phyloP scores from a whole-genome alignment of 2,888 invertebrate genomes.

The Ectemnius continuus region DNA sequence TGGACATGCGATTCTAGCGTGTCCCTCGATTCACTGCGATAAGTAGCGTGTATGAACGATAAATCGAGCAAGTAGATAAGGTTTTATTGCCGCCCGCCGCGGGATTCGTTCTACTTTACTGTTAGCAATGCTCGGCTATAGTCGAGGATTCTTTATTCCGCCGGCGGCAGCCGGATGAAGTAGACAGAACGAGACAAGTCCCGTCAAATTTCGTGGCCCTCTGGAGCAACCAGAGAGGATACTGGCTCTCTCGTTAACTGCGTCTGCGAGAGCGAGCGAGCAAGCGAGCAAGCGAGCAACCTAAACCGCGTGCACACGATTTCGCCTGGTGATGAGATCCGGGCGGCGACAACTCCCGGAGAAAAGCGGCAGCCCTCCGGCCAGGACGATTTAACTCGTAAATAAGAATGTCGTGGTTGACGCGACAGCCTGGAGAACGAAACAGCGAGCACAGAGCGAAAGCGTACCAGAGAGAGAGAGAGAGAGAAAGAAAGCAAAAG shows the following conservation, averaged over 20 bases:
- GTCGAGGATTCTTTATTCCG: not conserved
- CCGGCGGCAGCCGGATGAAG: no score
- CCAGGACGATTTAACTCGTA: not conserved
- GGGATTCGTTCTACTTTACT: not conserved
- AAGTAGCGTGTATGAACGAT: not conserved
- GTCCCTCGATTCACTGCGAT: not conserved
- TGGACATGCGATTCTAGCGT: not conserved
- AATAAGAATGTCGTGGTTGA: not conserved
- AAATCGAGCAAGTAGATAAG: not conserved
- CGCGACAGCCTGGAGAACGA: no score
- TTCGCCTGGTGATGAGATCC: not conserved
- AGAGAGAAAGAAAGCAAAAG: no score
- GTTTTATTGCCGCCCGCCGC: not conserved
- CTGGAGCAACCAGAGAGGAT: no score
- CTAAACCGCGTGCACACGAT: slow-evolving; percentile 1
- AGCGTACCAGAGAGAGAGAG: not conserved
- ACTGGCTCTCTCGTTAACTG: no score
- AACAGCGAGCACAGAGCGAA: not conserved
- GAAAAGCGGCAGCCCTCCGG: not conserved
- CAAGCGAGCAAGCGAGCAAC: no score
- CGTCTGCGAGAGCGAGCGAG: no score
- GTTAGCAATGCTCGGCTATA: not conserved
- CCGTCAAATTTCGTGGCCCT: no score
- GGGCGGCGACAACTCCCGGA: not conserved
- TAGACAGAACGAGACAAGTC: no score